phyloP scores from a whole-genome alignment of 2,113 vertebrate species.

The Tiliqua scincoides region DNA sequence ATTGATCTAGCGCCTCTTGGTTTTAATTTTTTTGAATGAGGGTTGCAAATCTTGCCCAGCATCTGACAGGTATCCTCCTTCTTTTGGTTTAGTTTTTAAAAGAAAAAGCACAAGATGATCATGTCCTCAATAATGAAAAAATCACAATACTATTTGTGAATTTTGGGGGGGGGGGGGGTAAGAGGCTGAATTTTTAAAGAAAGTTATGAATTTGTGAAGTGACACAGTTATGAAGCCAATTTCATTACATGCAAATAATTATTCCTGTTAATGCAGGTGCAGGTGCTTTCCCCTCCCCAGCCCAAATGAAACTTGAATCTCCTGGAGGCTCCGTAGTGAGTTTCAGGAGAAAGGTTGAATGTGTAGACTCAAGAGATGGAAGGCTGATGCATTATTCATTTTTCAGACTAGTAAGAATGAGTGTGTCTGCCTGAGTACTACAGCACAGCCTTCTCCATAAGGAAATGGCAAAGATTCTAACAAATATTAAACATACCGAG shows the following conservation, averaged over 20 bases:
- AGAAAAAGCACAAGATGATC: constrained; percentile 47
- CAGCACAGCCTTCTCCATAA: constrained; percentile 17
- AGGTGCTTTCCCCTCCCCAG: too few relatives aligned
- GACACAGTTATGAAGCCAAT: constrained; percentile 61
- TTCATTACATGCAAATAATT: constrained; percentile 65
- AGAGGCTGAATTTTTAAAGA: constrained; percentile 42
- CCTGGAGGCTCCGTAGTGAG: constrained; percentile 22
- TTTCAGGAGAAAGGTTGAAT: constrained; percentile 6
- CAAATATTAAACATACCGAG: constrained; percentile 23
- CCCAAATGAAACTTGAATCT: constrained; percentile 65
- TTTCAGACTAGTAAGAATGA: constrained; percentile 26
- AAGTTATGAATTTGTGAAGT: constrained; percentile 62
- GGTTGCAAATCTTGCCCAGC: constrained; percentile 15
- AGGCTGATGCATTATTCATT: neutral
- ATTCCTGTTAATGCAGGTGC: constrained; percentile 5
- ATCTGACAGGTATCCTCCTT: constrained; percentile 34
- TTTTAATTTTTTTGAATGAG: constrained; percentile 33
- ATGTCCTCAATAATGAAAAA: constrained; percentile 63
- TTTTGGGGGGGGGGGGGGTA: too few relatives aligned
- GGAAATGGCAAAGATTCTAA: constrained; percentile 25
- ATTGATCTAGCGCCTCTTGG: too few relatives aligned
- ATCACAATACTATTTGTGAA: constrained; percentile 21
- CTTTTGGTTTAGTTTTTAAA: constrained; percentile 12
- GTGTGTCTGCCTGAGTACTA: constrained; percentile 35
- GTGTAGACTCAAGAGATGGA: constrained; percentile 11